Evolutionary conservation across 2,888 invertebrate genomes (phyloP).

Genomic region (Polyommatus icarus): DNA sequence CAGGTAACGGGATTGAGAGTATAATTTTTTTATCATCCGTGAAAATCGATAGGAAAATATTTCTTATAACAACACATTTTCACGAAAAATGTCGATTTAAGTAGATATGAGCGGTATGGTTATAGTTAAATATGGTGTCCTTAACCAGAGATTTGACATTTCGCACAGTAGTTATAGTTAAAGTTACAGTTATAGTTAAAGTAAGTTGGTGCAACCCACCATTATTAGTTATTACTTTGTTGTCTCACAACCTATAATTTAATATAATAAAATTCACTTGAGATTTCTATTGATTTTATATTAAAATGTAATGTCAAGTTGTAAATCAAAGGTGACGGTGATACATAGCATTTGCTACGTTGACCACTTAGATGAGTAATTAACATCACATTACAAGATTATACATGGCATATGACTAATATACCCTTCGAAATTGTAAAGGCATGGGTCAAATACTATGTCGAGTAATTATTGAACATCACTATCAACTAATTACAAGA

Average conservation of each 20-base stretch:
- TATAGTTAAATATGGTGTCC: no score
- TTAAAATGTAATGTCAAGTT: background rate
- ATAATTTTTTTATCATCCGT: no score
- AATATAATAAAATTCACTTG: background rate
- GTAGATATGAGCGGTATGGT: no score
- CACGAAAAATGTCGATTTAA: no score
- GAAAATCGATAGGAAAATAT: no score
- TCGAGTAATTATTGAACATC: background rate
- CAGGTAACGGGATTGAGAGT: no score
- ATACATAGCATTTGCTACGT: background rate
- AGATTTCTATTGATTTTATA: background rate
- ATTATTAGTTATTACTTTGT: no score
- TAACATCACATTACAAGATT: background rate
- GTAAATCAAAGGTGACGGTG: background rate
- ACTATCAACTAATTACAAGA: background rate
- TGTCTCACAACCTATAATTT: background rate
- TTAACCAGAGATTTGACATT: no score
- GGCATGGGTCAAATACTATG: background rate
- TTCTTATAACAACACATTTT: no score
- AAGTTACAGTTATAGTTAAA: no score
- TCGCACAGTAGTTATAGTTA: no score
- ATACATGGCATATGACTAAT: slow-evolving; percentile 3
- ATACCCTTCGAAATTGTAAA: background rate
- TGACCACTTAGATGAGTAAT: background rate
- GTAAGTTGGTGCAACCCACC: no score